Percentiles rank a stretch among this genome's conserved stretches.
Evolutionary conservation across 2,797 vertebrate species (phyloP).

Genomic region (Neosilurus mollespiculum): DNA sequence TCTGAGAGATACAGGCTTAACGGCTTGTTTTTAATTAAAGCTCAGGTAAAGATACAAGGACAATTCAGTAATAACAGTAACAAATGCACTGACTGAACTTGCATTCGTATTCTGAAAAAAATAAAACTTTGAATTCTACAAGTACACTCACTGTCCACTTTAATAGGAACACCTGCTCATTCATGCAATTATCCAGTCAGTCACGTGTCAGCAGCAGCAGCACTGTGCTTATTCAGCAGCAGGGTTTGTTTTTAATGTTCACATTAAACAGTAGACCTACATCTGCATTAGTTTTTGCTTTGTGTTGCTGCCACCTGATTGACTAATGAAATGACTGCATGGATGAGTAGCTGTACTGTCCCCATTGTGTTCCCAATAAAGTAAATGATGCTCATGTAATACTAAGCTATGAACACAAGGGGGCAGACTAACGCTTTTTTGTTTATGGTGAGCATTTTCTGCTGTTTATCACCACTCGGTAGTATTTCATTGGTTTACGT

Average conservation of each 20-base stretch:
- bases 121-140: conserved; percentile 57
- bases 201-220: background rate
- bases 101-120: conserved; percentile 37
- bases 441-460: background rate
- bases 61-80: background rate
- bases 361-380: background rate
- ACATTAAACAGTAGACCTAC: background rate
- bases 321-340: background rate
- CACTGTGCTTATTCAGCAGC: too few species aligned
- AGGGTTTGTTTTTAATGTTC: too few species aligned
- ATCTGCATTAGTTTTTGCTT: background rate
- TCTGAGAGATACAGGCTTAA: too few species aligned
- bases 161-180: background rate
- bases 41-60: conserved; percentile 3
- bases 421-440: conserved; percentile 57
- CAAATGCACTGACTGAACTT: conserved; percentile 20
- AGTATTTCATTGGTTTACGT: background rate
- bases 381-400: conserved; percentile 53
- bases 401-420: conserved; percentile 57
- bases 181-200: too few species aligned
- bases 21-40: too few species aligned
- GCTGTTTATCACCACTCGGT: background rate
- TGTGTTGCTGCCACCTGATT: background rate
- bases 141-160: background rate
- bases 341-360: background rate